Conservation (phyloP, 2,113 vertebrate species). For the Labeo rohita region DNA sequence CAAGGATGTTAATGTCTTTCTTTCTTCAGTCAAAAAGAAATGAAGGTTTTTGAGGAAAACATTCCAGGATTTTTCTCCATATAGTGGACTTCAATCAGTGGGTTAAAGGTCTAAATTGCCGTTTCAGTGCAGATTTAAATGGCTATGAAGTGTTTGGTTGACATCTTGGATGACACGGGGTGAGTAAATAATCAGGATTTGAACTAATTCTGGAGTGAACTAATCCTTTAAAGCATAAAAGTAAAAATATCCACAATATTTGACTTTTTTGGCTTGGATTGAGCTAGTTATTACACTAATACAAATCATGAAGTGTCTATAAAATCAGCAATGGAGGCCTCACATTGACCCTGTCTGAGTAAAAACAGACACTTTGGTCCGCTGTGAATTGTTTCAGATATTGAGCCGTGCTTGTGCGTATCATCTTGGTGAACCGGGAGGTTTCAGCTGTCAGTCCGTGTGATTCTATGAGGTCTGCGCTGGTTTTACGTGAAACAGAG, state of each 20-base stretch:
- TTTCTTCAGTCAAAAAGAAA: no score
- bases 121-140: no score
- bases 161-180: no score
- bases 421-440: not conserved
- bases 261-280: not conserved
- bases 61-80: no score
- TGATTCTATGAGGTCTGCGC: constrained; percentile 18
- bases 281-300: not conserved
- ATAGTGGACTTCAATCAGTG: no score
- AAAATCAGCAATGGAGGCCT: constrained; percentile 7
- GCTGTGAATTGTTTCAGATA: constrained; percentile 31
- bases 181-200: no score
- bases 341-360: constrained; percentile 33
- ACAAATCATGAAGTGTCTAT: not conserved
- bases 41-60: no score
- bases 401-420: not conserved
- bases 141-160: no score
- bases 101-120: no score
- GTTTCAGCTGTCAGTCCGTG: constrained; percentile 35
- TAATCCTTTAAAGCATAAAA: no score
- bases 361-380: constrained; percentile 26
- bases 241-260: not conserved
- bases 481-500: constrained; percentile 23
- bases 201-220: no score
- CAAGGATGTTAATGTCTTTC: no score